Base-by-base conservation (phyloP, 37 sponge, comb jelly and placozoan species). In the Haliclona indistincta region DNA sequence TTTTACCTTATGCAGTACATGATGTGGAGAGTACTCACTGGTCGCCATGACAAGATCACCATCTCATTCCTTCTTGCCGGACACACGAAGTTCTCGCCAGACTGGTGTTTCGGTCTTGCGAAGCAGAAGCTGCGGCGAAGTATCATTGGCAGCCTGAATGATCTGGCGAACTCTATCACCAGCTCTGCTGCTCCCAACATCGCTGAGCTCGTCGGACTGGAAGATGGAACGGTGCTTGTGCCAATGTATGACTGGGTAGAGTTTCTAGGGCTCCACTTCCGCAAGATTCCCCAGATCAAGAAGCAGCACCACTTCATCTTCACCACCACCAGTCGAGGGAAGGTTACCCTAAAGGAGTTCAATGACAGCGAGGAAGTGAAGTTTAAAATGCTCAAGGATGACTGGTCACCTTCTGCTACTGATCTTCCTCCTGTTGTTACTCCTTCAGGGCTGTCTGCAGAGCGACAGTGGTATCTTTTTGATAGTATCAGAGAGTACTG, bases 401-500 rank as follows among this genome's bases (percentile, higher is more conserved):
- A 33, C 36, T 65, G 40, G 41, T 33, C 10, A 11, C 67, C 67
- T 5, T 33, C 38, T 33, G n/a, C 38, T 35, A 30, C n/a, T 11
- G 52, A 65, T 5, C 38, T 65, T n/a, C 67, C 67, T 33, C 38
- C 34, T 38, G 38, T 30, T 22, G 8, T 65, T 10, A 65, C 38
- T 33, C 67, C 67, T 13, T 10, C 38, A 7, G 67, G 67, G 3
- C 67, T 65, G 22, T 65, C 67, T 37, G 6, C 38, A 5, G 38
- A 30, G 6, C 30, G 67, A 36, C 67, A n/a, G n/a, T n/a, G n/a
- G n/a, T n/a, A n/a, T n/a, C n/a, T n/a, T n/a, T n/a, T n/a, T n/a
- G n/a, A n/a, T 22, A 10, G 36, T n/a, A 65, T 65, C 20, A 30
- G 67, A 4, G 67, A 65, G 38, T 65, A 5, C 67, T 65, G 67